phyloP scores from a whole-genome alignment of 30 jellyfish, hydroid and myxozoan genomes.

The Hydractinia symbiolongicarpus region DNA sequence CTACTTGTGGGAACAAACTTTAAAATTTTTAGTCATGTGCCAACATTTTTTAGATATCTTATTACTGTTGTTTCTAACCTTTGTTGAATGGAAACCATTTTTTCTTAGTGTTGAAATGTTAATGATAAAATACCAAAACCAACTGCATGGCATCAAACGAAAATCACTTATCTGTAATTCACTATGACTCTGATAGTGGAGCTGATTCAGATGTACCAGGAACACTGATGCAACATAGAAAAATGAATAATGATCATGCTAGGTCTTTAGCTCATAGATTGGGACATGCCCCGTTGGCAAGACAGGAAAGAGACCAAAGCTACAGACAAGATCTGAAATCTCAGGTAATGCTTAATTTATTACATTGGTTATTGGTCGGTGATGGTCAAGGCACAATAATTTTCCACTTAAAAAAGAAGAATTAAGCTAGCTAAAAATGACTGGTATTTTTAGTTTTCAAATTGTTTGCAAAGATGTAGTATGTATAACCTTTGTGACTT shows the following conservation, averaged over 20 bases:
- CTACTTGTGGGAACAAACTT: too few species aligned
- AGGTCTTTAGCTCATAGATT: not conserved
- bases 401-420: too few species aligned
- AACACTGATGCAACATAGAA: not conserved
- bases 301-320: not conserved
- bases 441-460: not conserved
- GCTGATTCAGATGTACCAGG: slow-evolving; percentile 2
- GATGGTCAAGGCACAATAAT: too few species aligned
- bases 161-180: not conserved
- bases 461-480: not conserved
- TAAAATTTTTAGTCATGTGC: too few species aligned
- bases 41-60: too few species aligned
- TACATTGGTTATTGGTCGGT: not conserved
- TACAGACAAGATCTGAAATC: not conserved
- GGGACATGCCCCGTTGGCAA: not conserved
- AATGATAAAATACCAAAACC: not conserved
- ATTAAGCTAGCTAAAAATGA: not conserved
- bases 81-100: too few species aligned
- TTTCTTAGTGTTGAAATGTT: not conserved
- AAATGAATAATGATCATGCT: slow-evolving; percentile 4
- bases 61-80: too few species aligned
- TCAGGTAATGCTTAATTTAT: not conserved
- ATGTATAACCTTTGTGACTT: not conserved
- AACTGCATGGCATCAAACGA: not conserved
- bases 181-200: slow-evolving; percentile 7